Base-by-base conservation (phyloP, 2,888 invertebrate species). In the Flexamia atlantica region DNA sequence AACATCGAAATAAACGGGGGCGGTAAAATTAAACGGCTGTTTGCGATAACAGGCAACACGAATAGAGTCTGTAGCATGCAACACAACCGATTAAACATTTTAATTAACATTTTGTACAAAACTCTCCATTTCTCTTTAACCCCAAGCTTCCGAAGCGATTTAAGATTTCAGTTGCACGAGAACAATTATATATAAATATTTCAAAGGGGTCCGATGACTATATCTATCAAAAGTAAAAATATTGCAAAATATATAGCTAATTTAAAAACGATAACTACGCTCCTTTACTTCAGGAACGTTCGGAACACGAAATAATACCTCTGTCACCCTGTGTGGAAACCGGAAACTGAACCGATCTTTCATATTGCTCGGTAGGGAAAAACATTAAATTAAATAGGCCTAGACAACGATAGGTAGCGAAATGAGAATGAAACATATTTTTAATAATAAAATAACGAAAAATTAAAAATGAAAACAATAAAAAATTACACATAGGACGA, bases 211-310 rank as follows among this genome's bases (percentile, higher is more conserved):
- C 28, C 46, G 25, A 28, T 46, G 46, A 46, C 46, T 76, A 76
- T 36, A 32, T 79, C 76, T 79, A 79, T 57, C 53, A 79, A 76
- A 79, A 79, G 79, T 79, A 79, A 79, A 79, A 79, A 79, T 53
- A 79, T 79, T 79, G 79, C 79, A 79, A 79, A 79, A 79, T 79
- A 79, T 79, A 57, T 76, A 76, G 46, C 74, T 76, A 9, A 76
- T 46, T 76, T 28, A 4, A 76, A 76, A 76, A 76, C n/a, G 23
- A 72, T 17, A 40, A 14, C 23, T 42, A 72, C 28, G 74, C 74
- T 46, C 46, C 46, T 25, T 7, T 28, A 57, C 14, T 76, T 25
- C 25, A 76, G 74, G 74, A 76, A 76, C 74, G 36, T 14, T 17
- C 42, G 46, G 28, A 76, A 46, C 74, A 76, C 28, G 9, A 40